phyloP scores from a whole-genome alignment of 1,140 invertebrate genomes.

The Colletes latitarsis region DNA sequence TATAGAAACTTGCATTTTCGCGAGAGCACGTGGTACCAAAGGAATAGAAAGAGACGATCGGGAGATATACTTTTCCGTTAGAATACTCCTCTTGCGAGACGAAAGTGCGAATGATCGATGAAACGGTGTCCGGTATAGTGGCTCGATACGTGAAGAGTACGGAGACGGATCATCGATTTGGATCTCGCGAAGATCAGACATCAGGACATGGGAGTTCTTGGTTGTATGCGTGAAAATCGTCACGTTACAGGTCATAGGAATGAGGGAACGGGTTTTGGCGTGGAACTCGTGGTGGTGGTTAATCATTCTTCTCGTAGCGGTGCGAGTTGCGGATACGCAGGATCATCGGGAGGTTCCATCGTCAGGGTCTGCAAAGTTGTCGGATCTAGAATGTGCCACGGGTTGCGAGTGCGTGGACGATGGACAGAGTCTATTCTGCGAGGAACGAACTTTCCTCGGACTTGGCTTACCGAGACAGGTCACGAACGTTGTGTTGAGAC shows the following conservation, averaged over 20 bases:
- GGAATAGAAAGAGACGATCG: background rate
- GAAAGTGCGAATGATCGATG: background rate
- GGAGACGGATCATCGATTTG: conserved; percentile 6
- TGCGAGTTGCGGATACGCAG: conserved; percentile 45
- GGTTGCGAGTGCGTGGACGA: conserved; percentile 67
- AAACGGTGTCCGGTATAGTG: background rate
- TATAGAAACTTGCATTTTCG: conserved; percentile 1
- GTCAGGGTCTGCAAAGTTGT: conserved; percentile 7
- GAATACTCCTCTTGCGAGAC: background rate
- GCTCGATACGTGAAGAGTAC: background rate
- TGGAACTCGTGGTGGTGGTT: conserved; percentile 72
- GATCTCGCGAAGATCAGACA: conserved; percentile 25
- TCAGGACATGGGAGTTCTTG: conserved; percentile 70
- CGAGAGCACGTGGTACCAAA: background rate
- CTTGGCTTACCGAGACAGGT: conserved; percentile 51
- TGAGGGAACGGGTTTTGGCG: conserved; percentile 77
- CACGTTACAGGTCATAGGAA: conserved; percentile 73
- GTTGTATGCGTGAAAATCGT: conserved; percentile 59
- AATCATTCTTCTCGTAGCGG: conserved; percentile 70
- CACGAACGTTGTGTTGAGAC: conserved; percentile 54
- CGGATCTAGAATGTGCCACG: conserved; percentile 57
- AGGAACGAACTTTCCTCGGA: conserved; percentile 60
- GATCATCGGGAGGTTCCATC: conserved; percentile 10
- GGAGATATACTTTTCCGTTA: background rate
- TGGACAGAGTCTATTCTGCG: conserved; percentile 60